Conservation (phyloP, 2,113 vertebrate species). For the Xenus cinereus region DNA sequence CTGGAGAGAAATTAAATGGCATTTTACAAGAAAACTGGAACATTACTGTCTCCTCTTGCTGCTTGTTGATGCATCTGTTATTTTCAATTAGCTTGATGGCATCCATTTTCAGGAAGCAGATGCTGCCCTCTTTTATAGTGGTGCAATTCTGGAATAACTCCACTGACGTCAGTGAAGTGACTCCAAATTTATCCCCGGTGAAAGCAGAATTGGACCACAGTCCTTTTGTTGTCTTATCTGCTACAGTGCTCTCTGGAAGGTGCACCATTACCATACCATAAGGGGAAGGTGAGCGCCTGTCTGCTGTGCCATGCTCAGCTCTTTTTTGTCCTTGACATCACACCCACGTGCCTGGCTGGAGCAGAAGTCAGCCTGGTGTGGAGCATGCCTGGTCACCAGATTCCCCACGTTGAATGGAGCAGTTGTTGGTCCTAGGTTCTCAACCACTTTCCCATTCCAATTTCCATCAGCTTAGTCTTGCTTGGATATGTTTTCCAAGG, state of each 20-base stretch:
- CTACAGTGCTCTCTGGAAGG: background rate
- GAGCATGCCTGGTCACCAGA: background rate
- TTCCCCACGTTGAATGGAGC: background rate
- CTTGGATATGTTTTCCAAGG: background rate
- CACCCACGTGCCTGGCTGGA: background rate
- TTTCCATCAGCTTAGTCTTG: background rate
- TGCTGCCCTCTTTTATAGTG: slow-evolving; percentile 50
- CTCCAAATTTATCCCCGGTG: slow-evolving; percentile 40
- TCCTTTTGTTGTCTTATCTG: background rate
- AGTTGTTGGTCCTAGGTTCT: background rate
- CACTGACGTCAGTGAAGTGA: slow-evolving; percentile 56
- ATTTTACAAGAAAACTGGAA: slow-evolving; percentile 63
- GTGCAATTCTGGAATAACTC: slow-evolving; percentile 50
- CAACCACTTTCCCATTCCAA: background rate
- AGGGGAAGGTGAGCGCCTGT: background rate
- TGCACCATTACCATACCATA: background rate
- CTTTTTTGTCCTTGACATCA: background rate
- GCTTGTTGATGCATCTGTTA: slow-evolving; percentile 66
- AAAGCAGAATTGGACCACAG: slow-evolving; percentile 27
- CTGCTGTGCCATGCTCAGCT: background rate
- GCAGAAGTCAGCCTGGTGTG: background rate
- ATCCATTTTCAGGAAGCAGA: slow-evolving; percentile 74
- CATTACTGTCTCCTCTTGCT: slow-evolving; percentile 17
- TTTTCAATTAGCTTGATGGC: slow-evolving; percentile 70
- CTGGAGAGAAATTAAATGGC: slow-evolving; percentile 17